Evolutionary conservation across 2,888 invertebrate species (phyloP).

Genomic region (Hydrotaea diabolus): DNA sequence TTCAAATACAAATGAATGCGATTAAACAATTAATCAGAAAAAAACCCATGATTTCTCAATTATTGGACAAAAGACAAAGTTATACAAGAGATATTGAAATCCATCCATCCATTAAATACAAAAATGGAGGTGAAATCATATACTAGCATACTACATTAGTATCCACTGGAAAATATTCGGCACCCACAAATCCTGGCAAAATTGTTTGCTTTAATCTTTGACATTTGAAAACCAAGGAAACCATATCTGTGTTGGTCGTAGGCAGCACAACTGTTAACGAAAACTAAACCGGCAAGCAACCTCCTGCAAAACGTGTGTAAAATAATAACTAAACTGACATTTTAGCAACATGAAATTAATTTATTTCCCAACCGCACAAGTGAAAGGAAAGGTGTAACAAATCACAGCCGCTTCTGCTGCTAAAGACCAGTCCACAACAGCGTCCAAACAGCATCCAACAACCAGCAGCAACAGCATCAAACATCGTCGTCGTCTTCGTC

Average conservation of each 20-base stretch:
- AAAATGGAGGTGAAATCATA: too few species aligned
- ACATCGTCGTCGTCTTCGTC: too few species aligned
- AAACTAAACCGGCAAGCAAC: not conserved
- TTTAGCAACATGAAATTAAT: constrained; percentile 55
- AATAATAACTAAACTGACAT: constrained; percentile 38
- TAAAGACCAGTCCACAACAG: not conserved
- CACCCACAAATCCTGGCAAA: not conserved
- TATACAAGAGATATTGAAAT: too few species aligned
- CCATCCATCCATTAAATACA: too few species aligned
- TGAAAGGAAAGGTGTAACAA: constrained; percentile 54
- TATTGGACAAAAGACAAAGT: too few species aligned
- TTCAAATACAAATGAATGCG: too few species aligned
- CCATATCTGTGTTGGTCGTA: not conserved
- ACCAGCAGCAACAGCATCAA: too few species aligned
- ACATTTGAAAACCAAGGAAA: not conserved
- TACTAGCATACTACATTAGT: too few species aligned
- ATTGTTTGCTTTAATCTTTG: not conserved
- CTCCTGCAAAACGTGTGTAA: not conserved
- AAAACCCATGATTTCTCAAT: too few species aligned
- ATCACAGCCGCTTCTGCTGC: not conserved
- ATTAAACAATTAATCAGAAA: too few species aligned
- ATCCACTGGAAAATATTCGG: not conserved
- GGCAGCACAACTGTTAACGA: not conserved
- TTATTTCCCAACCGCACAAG: constrained; percentile 48
- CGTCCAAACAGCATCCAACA: too few species aligned